A percentile compares a stretch with the other conserved stretches of the same genome.
Conservation (phyloP, 1,140 invertebrate species). For the Diorhabda carinulata region DNA sequence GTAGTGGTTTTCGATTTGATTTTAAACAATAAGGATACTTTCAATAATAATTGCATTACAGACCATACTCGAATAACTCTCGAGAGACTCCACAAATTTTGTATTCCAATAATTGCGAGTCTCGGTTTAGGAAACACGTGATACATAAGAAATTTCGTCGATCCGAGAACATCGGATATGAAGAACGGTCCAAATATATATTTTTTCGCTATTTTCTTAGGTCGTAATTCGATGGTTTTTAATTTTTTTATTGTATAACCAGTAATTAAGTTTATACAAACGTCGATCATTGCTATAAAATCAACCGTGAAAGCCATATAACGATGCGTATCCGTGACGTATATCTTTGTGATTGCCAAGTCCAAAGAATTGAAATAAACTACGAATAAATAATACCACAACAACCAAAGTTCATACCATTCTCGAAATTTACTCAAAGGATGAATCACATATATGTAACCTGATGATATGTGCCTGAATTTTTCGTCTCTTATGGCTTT, state of each 20-base stretch:
- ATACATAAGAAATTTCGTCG: constrained; percentile 11
- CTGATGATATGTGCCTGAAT: constrained; percentile 2
- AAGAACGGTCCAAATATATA: constrained; percentile 16
- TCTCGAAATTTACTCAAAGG: constrained; percentile 15
- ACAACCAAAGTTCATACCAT: constrained; percentile 6
- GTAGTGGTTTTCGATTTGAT: constrained; percentile 12
- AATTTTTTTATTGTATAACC: constrained; percentile 16
- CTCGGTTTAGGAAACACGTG: constrained; percentile 9
- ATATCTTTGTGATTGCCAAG: background rate
- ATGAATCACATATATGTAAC: constrained; percentile 8
- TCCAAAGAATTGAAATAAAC: constrained; percentile 3
- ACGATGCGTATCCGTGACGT: background rate
- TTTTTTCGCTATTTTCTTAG: constrained; percentile 6
- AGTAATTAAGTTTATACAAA: constrained; percentile 23
- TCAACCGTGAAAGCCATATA: constrained; percentile 10
- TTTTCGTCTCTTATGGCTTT: constrained; percentile 3
- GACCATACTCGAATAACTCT: constrained; percentile 11
- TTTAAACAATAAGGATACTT: background rate
- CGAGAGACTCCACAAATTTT: constrained; percentile 8
- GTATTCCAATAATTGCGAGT: background rate
- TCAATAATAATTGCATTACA: constrained; percentile 8
- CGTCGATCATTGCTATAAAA: constrained; percentile 9
- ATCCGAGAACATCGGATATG: constrained; percentile 13
- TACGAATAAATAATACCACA: background rate
- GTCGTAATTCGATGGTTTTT: constrained; percentile 3